Percentiles rank a stretch among this genome's conserved stretches.
Conservation (phyloP, 2,113 vertebrate species). For the Boulengeromyrus knoepffleri region DNA sequence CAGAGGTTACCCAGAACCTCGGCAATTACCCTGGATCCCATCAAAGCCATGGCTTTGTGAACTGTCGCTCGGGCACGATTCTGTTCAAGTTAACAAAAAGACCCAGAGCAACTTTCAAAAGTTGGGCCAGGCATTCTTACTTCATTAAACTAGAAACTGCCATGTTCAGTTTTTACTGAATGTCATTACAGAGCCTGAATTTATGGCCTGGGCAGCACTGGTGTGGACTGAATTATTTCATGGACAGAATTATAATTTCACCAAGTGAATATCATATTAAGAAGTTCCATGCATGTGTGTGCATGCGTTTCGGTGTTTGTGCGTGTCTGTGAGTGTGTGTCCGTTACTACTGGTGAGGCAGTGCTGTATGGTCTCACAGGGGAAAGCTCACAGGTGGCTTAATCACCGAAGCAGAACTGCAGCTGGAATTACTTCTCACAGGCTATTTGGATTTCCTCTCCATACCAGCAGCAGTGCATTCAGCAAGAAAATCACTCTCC, state of each 20-base stretch:
- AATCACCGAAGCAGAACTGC: background rate
- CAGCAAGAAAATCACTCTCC: constrained; percentile 10
- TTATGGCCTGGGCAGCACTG: background rate
- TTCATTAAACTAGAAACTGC: constrained; percentile 8
- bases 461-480: constrained; percentile 2
- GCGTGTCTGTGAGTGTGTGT: background rate
- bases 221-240: background rate
- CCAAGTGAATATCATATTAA: background rate
- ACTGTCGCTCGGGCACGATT: background rate
- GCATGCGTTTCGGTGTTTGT: background rate
- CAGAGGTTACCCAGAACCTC: background rate
- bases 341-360: background rate
- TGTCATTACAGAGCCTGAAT: background rate
- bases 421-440: background rate
- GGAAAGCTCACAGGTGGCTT: background rate
- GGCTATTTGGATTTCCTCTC: background rate
- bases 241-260: background rate
- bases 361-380: background rate
- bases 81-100: background rate
- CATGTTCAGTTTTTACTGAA: background rate
- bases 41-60: background rate
- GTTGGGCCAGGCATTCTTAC: background rate
- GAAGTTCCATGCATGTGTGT: background rate
- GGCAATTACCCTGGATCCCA: background rate
- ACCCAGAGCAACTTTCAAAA: background rate